Percentiles rank a stretch among this genome's conserved stretches.
These are phyloP conservation scores for Hyalella azteca DNA, from an alignment of 2,888 invertebrate species.

Conservation along the genomic window DNA sequence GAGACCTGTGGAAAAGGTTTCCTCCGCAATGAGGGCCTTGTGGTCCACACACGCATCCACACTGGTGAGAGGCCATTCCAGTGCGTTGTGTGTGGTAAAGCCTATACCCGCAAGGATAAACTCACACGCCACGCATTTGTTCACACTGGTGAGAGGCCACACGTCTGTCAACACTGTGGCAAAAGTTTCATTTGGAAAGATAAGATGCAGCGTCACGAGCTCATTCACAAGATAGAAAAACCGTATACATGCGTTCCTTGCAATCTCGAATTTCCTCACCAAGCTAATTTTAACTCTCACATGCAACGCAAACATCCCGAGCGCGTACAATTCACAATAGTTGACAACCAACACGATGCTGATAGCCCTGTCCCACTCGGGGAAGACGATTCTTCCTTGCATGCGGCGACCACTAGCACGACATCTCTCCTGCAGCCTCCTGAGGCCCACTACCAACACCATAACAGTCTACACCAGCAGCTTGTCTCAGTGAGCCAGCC, in stretches of 20 bases:
- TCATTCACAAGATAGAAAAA: constrained; percentile 57
- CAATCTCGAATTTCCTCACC: constrained; percentile 56
- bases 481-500: background rate
- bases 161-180: constrained; percentile 58
- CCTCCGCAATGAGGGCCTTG: constrained; percentile 57
- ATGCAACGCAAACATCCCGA: constrained; percentile 57
- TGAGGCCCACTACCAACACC: constrained; percentile 20
- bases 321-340: constrained; percentile 53
- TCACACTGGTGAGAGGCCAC: constrained; percentile 57
- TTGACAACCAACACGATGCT: constrained; percentile 43
- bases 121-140: constrained; percentile 56
- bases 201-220: constrained; percentile 57
- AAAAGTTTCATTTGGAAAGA: constrained; percentile 57
- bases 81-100: constrained; percentile 55
- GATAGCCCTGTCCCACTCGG: background rate
- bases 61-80: constrained; percentile 56
- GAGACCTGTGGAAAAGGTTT: constrained; percentile 57
- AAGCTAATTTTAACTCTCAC: constrained; percentile 55
- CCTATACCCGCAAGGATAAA: constrained; percentile 57
- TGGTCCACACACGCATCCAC: constrained; percentile 54
- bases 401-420: background rate
- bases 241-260: constrained; percentile 57
- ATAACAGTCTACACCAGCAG: background rate
- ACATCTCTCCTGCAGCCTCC: background rate
- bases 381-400: background rate